Conservation (phyloP, 2,797 vertebrate genomes). For the Hypotaenidia okinawae region DNA sequence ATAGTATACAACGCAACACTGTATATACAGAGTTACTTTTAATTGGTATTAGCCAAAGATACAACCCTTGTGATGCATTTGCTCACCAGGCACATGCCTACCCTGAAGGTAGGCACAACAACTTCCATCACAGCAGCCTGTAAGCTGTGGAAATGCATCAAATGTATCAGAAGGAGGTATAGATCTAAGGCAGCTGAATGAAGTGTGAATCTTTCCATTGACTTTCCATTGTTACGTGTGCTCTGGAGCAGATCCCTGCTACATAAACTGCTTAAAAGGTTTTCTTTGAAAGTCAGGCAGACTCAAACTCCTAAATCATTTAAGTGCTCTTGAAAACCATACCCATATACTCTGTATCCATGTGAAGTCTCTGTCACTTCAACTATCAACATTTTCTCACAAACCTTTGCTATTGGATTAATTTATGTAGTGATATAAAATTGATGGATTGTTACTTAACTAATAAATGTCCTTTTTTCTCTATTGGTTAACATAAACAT, state of each 20-base stretch:
- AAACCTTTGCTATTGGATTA: background rate
- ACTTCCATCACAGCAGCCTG: background rate
- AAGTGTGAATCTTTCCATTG: background rate
- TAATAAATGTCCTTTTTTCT: background rate
- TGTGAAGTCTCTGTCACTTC: background rate
- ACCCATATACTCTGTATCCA: background rate
- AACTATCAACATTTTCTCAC: background rate
- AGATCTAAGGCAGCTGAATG: background rate
- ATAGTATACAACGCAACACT: background rate
- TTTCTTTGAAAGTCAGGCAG: background rate
- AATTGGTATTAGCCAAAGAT: background rate
- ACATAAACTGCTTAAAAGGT: background rate
- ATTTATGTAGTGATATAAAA: background rate
- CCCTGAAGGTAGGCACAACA: background rate
- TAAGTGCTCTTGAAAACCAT: background rate
- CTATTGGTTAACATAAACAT: background rate
- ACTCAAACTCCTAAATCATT: background rate
- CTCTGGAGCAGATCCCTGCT: background rate
- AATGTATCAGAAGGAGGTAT: background rate
- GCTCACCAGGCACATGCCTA: background rate
- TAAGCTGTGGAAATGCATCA: background rate
- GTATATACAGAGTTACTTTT: background rate
- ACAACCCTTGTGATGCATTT: background rate
- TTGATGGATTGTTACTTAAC: background rate
- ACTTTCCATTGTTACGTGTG: background rate